A percentile compares a stretch with the other conserved stretches of the same genome.
Evolutionary conservation across 2,888 invertebrate genomes (phyloP).

Genomic region (Metellina segmentata): DNA sequence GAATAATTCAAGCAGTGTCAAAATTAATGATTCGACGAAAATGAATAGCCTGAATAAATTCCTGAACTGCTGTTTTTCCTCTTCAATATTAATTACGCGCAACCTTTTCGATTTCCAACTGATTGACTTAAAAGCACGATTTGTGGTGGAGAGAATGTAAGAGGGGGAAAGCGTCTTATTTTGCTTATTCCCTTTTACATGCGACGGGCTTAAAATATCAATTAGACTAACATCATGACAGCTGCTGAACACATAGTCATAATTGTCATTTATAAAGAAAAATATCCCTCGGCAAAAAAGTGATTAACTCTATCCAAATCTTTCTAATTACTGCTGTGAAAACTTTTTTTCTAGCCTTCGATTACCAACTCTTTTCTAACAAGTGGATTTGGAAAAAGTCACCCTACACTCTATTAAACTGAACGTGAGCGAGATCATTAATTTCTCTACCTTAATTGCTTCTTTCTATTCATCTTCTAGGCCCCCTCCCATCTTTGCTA

Average conservation of each 20-base stretch:
- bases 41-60: neutral
- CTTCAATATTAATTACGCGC: neutral
- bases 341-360: slow-evolving; percentile 14
- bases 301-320: slow-evolving; percentile 40
- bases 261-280: neutral
- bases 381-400: slow-evolving; percentile 20
- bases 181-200: too few relatives aligned
- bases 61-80: neutral
- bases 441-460: slow-evolving; percentile 26
- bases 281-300: neutral
- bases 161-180: too few relatives aligned
- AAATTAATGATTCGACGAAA: neutral
- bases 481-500: neutral
- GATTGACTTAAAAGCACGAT: too few relatives aligned
- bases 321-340: slow-evolving; percentile 10
- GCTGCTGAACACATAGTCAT: too few relatives aligned
- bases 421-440: slow-evolving; percentile 5
- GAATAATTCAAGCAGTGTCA: neutral
- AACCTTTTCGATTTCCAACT: neutral
- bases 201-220: neutral
- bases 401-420: neutral
- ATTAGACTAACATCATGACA: neutral
- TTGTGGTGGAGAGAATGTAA: too few relatives aligned
- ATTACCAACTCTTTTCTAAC: slow-evolving; percentile 5
- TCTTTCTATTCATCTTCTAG: slow-evolving; percentile 15